phyloP scores from a whole-genome alignment of 1,140 invertebrate genomes.

The Zaprionus camerounensis region DNA sequence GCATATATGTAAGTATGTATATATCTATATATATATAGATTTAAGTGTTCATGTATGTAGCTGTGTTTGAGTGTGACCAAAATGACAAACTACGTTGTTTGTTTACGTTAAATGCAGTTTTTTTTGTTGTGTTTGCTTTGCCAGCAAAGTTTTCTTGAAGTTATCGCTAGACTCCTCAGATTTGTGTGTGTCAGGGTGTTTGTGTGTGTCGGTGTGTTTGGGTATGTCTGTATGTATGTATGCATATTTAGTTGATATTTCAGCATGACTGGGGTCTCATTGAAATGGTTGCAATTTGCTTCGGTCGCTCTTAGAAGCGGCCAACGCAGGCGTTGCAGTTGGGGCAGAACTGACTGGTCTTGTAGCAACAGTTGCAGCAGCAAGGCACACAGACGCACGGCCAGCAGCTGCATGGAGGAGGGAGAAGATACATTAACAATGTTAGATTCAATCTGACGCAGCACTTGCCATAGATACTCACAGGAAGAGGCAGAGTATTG shows the following conservation, averaged over 20 bases:
- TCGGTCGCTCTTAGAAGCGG: constrained; percentile 29
- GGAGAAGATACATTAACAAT: background rate
- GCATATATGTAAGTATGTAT: background rate
- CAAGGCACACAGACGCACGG: constrained; percentile 88
- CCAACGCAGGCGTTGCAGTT: constrained; percentile 87
- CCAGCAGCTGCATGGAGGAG: constrained; percentile 77
- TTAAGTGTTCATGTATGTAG: background rate
- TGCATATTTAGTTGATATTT: background rate
- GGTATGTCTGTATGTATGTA: background rate
- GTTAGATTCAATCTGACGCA: background rate
- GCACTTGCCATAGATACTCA: constrained; percentile 33
- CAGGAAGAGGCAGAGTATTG: constrained; percentile 51
- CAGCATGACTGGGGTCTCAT: background rate
- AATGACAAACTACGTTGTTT: background rate
- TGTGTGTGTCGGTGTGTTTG: background rate
- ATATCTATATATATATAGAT: background rate
- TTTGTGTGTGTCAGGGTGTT: constrained; percentile 1
- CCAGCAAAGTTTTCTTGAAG: background rate
- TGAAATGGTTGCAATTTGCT: constrained; percentile 1
- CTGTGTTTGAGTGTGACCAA: background rate
- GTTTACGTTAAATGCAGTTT: constrained; percentile 2
- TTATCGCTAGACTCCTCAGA: background rate
- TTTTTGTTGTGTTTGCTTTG: background rate
- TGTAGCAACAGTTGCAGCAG: constrained; percentile 87
- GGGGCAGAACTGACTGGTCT: constrained; percentile 88